These are phyloP conservation scores for Tenthredo distinguenda DNA, from an alignment of 2,888 invertebrate species.

Conservation along the genomic window DNA sequence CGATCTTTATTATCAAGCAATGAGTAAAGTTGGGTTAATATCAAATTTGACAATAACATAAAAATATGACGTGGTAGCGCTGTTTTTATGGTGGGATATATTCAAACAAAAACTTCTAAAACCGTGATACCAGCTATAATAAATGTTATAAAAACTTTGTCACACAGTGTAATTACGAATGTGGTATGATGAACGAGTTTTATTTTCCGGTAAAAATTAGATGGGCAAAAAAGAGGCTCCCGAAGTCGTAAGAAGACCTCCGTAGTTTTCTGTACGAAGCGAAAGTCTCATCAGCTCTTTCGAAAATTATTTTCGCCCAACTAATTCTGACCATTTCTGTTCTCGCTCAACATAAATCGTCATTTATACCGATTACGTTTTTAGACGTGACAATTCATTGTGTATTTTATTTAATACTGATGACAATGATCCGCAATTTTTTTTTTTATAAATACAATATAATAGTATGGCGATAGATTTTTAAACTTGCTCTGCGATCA, in stretches of 20 bases:
- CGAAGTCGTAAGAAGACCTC: background rate
- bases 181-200: background rate
- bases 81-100: too few species aligned
- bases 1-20: too few species aligned
- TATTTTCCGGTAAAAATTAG: slow-evolving; percentile 6
- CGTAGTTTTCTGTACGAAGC: background rate
- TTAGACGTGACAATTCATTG: background rate
- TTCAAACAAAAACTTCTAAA: too few species aligned
- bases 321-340: background rate
- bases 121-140: background rate
- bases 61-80: too few species aligned
- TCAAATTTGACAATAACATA: too few species aligned
- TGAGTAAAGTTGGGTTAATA: too few species aligned
- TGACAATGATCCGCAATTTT: background rate
- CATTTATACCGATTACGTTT: background rate
- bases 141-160: too few species aligned
- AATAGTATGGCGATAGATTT: background rate
- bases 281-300: background rate
- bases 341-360: slow-evolving; percentile 1
- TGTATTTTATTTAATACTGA: slow-evolving; percentile 10
- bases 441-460: background rate
- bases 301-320: background rate
- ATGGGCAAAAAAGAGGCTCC: background rate
- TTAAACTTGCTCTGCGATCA: slow-evolving; percentile 9
- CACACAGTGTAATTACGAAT: background rate